Conservation (phyloP, 1,140 invertebrate genomes). For the Ceratina japonica region DNA sequence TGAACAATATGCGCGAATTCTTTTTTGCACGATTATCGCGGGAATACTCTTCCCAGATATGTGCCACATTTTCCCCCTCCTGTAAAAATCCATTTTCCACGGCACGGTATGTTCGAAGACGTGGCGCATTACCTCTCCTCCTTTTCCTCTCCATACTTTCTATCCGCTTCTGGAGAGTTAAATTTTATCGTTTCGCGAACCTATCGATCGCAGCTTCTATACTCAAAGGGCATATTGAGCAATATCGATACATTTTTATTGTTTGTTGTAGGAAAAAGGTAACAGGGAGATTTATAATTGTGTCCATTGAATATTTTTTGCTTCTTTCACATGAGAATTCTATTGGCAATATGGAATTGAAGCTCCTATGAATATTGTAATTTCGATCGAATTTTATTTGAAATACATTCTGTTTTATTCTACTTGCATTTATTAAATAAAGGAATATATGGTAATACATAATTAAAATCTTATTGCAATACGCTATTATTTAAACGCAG, state of each 20-base stretch:
- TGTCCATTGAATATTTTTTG: too few relatives aligned
- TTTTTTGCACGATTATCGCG: slow-evolving; percentile 11
- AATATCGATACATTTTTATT: slow-evolving; percentile 8
- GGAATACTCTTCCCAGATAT: slow-evolving; percentile 16
- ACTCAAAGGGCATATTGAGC: slow-evolving; percentile 2
- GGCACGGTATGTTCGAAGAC: slow-evolving; percentile 18
- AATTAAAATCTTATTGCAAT: too few relatives aligned
- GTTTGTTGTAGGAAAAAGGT: neutral
- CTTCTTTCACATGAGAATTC: too few relatives aligned
- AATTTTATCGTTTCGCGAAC: slow-evolving; percentile 39
- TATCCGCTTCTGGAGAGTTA: slow-evolving; percentile 34
- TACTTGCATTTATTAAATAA: too few relatives aligned
- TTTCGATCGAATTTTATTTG: too few relatives aligned
- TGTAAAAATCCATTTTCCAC: slow-evolving; percentile 33
- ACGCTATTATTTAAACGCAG: neutral
- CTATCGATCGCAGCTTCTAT: slow-evolving; percentile 40
- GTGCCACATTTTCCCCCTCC: slow-evolving; percentile 29
- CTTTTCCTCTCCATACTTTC: neutral
- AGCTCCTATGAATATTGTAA: too few relatives aligned
- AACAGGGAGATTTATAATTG: too few relatives aligned
- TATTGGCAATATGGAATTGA: too few relatives aligned
- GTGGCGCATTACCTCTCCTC: slow-evolving; percentile 8
- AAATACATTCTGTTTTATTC: too few relatives aligned
- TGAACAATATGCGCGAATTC: neutral
- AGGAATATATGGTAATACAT: too few relatives aligned